Base-by-base conservation (phyloP, 2,797 vertebrate species). In the Pipistrellus nathusii region DNA sequence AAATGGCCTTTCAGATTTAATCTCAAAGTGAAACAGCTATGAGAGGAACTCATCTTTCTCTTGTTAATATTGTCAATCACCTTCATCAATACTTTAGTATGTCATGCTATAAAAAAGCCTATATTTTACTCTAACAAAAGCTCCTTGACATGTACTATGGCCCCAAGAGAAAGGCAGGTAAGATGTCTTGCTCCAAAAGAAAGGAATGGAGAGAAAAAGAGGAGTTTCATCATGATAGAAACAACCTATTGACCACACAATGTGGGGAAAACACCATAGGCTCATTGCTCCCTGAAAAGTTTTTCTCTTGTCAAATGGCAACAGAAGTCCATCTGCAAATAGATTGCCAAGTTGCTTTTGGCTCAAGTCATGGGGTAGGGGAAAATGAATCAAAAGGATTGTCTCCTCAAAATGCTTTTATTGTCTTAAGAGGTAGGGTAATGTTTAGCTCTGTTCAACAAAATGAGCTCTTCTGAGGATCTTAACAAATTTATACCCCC, bases 401-500 rank as follows among this genome's bases (percentile, higher is more conserved):
- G 14, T 55, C 35, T 78, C 32, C 32, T 83, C 10, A 1, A 94
- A 87, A 73, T 68, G 12, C 17, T 91, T 91, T 83, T 80, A 75
- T 81, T 91, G 4, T 93, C 41, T 82, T 90, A 21, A 88, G 69
- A 86, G 25, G 53, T 27, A 82, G 51, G 48, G 51, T 89, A 77
- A 83, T 53, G 81, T 55, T 11, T 87, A 85, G 57, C 20, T 88
- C 68, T 51, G 6, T 32, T 85, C 55, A 69, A 30, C 46, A 92
- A 85, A 75, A 32, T 59, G 32, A 95, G 20, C 23, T 86, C 46
- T 93, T 90, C 76, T 57, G 41, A 88, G 68, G 5, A 57, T 35
- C 93, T 82, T 71, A 87, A 94, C 88, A 96, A 95, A 97, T 97
- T 89, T 97, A 97, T 83, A 66, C 25, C 17, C 20, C 30, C 73